Evolutionary conservation across 2,113 vertebrate genomes (phyloP).

Genomic region (Garra rufa): DNA sequence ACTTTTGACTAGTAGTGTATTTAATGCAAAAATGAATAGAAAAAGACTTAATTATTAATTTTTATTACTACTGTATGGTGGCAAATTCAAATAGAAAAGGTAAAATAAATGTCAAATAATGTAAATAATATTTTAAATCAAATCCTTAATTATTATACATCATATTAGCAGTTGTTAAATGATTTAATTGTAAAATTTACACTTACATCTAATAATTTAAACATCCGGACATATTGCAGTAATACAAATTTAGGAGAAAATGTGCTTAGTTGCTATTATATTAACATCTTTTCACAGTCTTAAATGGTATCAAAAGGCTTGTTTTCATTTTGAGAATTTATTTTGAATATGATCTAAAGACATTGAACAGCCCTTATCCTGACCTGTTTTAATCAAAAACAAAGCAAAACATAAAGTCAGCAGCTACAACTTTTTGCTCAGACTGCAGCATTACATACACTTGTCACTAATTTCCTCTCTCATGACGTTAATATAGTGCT

Average conservation of each 20-base stretch:
- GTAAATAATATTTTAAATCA: not conserved
- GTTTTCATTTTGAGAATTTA: not conserved
- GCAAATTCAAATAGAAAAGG: not conserved
- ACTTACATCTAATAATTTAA: not conserved
- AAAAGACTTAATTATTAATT: not conserved
- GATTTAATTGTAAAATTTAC: not conserved
- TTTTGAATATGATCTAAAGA: not conserved
- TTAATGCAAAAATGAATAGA: too few relatives aligned
- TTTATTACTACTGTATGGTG: not conserved
- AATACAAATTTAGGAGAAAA: not conserved
- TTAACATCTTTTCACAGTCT: not conserved
- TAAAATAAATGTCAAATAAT: not conserved
- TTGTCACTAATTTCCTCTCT: not conserved
- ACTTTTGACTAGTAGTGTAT: too few relatives aligned
- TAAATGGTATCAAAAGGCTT: not conserved
- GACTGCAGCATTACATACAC: not conserved
- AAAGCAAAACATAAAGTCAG: not conserved
- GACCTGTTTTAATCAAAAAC: not conserved
- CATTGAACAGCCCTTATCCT: not conserved
- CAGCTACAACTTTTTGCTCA: not conserved
- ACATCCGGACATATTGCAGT: not conserved
- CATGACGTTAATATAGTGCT: slow-evolving; percentile 21
- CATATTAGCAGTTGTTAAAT: not conserved
- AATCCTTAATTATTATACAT: not conserved
- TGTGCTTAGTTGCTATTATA: not conserved